Evolutionary conservation across 2,797 vertebrate species (phyloP).

Genomic region (Hylomyscus alleni): DNA sequence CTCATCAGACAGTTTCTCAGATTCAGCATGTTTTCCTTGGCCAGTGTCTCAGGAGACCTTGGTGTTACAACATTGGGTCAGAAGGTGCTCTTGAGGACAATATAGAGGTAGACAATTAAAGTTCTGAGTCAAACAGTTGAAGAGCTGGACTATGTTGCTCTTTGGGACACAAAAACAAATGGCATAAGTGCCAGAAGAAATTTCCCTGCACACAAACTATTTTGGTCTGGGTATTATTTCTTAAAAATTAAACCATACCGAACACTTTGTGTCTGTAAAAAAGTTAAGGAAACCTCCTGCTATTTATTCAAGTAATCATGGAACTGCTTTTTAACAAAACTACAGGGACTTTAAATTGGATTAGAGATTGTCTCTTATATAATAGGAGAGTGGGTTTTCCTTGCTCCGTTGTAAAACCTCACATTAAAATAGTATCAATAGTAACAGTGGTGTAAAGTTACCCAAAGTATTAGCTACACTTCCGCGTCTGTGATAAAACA

Average conservation of each 20-base stretch:
- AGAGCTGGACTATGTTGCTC: not conserved
- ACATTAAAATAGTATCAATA: constrained; percentile 26
- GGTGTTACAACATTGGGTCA: not conserved
- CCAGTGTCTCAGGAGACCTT: not conserved
- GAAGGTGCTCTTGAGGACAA: constrained; percentile 10
- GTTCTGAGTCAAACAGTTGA: not conserved
- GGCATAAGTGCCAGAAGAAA: not conserved
- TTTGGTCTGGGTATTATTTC: not conserved
- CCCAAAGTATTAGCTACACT: not conserved
- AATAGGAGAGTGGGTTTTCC: not conserved
- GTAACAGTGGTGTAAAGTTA: not conserved
- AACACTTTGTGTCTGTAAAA: not conserved
- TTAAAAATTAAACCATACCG: not conserved
- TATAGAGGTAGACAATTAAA: not conserved
- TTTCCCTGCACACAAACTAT: not conserved
- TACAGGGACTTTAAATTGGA: not conserved
- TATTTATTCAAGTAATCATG: not conserved
- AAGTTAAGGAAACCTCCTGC: not conserved
- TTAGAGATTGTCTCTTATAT: not conserved
- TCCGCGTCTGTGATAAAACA: no score
- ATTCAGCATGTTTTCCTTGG: not conserved
- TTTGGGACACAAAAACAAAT: not conserved
- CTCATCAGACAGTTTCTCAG: not conserved
- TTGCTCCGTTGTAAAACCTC: not conserved
- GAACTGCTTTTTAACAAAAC: constrained; percentile 13